A percentile compares a stretch with the other conserved stretches of the same genome.
Evolutionary conservation across 1,140 invertebrate species (phyloP).

Genomic region (Bombus confusus): DNA sequence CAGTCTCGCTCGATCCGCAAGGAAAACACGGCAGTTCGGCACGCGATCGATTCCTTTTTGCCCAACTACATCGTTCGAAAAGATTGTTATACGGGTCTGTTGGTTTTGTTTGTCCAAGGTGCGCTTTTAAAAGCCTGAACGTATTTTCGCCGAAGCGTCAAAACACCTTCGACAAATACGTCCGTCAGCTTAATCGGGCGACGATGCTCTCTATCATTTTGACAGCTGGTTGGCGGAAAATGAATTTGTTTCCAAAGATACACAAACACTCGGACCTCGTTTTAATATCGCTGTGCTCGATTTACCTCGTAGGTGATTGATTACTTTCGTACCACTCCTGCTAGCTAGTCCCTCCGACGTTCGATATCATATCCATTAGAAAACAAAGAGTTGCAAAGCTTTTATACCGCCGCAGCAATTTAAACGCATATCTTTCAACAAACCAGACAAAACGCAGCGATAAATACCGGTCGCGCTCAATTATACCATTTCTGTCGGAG

Average conservation of each 20-base stretch:
- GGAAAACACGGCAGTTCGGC: neutral
- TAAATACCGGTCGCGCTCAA: slow-evolving; percentile 26
- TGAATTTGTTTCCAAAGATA: neutral
- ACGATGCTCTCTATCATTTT: neutral
- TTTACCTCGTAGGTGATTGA: slow-evolving; percentile 6
- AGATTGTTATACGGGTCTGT: neutral
- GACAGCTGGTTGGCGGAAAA: neutral
- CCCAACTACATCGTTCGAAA: no score
- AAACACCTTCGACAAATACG: neutral
- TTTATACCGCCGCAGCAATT: neutral
- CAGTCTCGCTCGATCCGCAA: neutral
- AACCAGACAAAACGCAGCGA: neutral
- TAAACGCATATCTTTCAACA: neutral
- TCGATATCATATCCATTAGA: slow-evolving; percentile 14
- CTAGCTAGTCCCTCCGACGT: neutral
- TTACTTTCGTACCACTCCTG: neutral
- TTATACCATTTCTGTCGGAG: slow-evolving; percentile 5
- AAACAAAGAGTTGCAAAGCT: neutral
- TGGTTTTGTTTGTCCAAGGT: neutral
- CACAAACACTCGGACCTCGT: neutral
- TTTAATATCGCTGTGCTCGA: neutral
- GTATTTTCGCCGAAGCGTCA: neutral
- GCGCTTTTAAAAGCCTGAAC: neutral
- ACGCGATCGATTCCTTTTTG: neutral
- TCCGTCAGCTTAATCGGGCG: neutral